Evolutionary conservation across 1,140 invertebrate species (phyloP).

Genomic region (Dendroctonus ponderosae): DNA sequence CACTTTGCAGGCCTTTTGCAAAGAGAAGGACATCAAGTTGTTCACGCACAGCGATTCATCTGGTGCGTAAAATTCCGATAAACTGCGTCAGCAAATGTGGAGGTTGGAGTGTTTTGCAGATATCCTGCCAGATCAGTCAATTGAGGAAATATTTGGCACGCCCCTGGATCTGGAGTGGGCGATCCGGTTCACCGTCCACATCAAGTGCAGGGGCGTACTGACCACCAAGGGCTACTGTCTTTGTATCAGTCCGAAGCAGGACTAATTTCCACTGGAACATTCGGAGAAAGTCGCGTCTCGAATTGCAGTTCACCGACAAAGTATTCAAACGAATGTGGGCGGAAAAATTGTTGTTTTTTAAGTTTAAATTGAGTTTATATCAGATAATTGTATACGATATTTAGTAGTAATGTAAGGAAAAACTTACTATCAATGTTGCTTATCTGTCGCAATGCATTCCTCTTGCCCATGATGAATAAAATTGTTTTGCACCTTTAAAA

Average conservation of each 20-base stretch:
- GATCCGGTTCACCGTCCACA: constrained; percentile 79
- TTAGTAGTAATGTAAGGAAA: no score
- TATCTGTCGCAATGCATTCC: no score
- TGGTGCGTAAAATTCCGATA: constrained; percentile 57
- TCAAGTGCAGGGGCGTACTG: constrained; percentile 86
- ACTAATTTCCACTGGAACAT: no score
- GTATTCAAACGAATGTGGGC: no score
- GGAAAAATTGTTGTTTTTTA: no score
- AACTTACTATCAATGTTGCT: no score
- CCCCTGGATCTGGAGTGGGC: constrained; percentile 65
- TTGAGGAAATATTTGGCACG: constrained; percentile 56
- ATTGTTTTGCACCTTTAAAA: no score
- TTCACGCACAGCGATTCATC: constrained; percentile 93
- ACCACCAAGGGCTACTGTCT: constrained; percentile 74
- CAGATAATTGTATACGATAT: no score
- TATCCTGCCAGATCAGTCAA: constrained; percentile 57
- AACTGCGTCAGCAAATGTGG: not conserved
- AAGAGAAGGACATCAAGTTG: constrained; percentile 86
- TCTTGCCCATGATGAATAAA: no score
- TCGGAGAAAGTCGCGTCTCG: no score
- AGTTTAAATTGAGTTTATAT: no score
- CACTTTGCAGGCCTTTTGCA: constrained; percentile 84
- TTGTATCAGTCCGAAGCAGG: constrained; percentile 27
- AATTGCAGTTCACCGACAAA: no score
- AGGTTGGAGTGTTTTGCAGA: constrained; percentile 51